phyloP scores from a whole-genome alignment of 2,113 vertebrate species.

The Fregetta grallaria region DNA sequence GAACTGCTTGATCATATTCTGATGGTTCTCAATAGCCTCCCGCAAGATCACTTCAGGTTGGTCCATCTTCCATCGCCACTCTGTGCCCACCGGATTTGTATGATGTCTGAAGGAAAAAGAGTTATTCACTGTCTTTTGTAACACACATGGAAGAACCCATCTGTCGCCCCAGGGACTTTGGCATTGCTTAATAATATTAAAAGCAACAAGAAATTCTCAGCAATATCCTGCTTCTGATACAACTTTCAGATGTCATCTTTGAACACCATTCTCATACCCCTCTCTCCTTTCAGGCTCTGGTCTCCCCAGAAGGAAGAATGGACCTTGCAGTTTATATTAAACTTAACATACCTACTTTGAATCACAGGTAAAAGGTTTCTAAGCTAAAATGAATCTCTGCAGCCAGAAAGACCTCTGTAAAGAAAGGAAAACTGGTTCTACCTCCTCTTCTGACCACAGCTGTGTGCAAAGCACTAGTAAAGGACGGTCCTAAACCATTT shows the following conservation, averaged over 20 bases:
- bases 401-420: not conserved
- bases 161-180: not conserved
- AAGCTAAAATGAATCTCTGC: not conserved
- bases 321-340: not conserved
- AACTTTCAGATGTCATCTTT: not conserved
- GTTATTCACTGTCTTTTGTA: not conserved
- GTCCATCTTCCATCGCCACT: slow-evolving; percentile 97
- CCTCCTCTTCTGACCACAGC: not conserved
- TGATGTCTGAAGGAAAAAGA: slow-evolving; percentile 82
- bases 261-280: not conserved
- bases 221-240: not conserved
- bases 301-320: not conserved
- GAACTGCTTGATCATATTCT: slow-evolving; percentile 91
- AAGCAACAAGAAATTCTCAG: not conserved
- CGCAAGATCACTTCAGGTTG: slow-evolving; percentile 88
- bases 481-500: not conserved
- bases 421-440: not conserved
- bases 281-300: not conserved
- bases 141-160: not conserved
- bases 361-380: not conserved
- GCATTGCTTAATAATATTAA: not conserved
- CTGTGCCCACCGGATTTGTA: slow-evolving; percentile 94
- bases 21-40: slow-evolving; percentile 88
- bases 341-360: not conserved
- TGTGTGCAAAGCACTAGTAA: not conserved